A percentile compares a stretch with the other conserved stretches of the same genome.
Evolutionary conservation across 2,113 vertebrate species (phyloP).

Genomic region (Choloepus hoffmanni): DNA sequence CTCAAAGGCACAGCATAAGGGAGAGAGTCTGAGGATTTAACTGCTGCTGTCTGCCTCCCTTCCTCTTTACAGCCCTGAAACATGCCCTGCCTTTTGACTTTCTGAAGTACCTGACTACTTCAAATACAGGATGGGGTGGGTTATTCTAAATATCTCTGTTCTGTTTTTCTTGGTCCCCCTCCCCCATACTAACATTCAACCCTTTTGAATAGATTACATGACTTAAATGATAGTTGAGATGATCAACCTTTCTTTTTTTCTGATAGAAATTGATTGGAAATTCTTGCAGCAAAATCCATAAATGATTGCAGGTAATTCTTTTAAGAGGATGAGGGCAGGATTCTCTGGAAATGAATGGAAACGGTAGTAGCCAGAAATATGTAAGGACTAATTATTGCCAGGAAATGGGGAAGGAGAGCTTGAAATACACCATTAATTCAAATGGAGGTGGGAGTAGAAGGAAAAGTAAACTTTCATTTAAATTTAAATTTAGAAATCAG

Average conservation of each 20-base stretch:
- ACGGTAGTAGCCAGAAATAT: not conserved
- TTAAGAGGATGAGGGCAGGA: not conserved
- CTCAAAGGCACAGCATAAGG: not conserved
- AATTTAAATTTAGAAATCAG: constrained; percentile 54
- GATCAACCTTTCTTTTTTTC: not conserved
- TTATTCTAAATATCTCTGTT: not conserved
- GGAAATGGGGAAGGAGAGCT: not conserved
- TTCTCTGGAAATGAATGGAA: constrained; percentile 44
- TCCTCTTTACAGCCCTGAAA: not conserved
- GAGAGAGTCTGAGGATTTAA: not conserved
- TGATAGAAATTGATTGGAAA: constrained; percentile 26
- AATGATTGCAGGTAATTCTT: not conserved
- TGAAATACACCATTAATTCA: constrained; percentile 26
- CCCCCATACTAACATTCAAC: not conserved
- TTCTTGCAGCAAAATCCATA: constrained; percentile 15
- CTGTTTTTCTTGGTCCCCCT: not conserved
- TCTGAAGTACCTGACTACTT: not conserved
- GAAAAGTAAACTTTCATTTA: constrained; percentile 10
- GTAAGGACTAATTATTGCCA: not conserved
- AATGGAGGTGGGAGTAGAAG: not conserved
- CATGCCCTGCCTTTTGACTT: too few relatives aligned
- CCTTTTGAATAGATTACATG: not conserved
- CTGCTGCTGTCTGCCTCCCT: not conserved
- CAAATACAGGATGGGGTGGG: too few relatives aligned
- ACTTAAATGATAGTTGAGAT: constrained; percentile 6